Percentiles rank a stretch among this genome's conserved stretches.
These are phyloP conservation scores for Botia kubotai DNA, from an alignment of 2,797 vertebrate genomes.

Conservation along the genomic window DNA sequence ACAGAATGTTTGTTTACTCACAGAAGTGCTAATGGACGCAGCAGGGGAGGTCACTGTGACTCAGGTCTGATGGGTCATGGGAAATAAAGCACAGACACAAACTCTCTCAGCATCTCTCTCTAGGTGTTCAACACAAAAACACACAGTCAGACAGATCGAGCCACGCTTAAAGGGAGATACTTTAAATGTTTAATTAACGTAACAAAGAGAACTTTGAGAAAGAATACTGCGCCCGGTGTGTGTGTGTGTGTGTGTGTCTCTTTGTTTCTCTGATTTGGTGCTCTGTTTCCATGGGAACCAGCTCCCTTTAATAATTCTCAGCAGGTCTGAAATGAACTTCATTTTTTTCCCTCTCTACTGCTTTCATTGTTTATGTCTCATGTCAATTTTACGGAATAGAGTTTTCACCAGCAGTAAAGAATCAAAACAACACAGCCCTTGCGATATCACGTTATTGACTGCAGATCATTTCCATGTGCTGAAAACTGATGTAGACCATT, in stretches of 20 bases:
- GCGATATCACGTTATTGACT: not conserved
- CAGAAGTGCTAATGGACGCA: constrained; percentile 18
- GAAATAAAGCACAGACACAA: not conserved
- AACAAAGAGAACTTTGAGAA: constrained; percentile 35
- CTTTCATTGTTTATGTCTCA: constrained; percentile 24
- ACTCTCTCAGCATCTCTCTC: not conserved
- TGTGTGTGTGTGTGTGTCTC: constrained; percentile 11
- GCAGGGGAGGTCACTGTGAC: constrained; percentile 4
- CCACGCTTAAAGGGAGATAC: constrained; percentile 16
- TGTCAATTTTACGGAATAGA: constrained; percentile 17
- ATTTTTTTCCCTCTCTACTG: not conserved
- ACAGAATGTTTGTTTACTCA: constrained; percentile 8
- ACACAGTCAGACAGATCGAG: constrained; percentile 18
- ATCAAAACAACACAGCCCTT: not conserved
- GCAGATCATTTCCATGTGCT: not conserved
- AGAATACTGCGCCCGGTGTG: not conserved
- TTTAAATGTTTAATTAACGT: constrained; percentile 56
- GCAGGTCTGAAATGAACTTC: constrained; percentile 33
- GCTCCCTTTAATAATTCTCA: constrained; percentile 48
- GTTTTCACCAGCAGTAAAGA: not conserved
- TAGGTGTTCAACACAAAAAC: constrained; percentile 8
- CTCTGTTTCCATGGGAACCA: constrained; percentile 56
- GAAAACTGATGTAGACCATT: not conserved
- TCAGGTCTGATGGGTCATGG: not conserved
- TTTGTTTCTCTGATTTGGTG: constrained; percentile 37